Evolutionary conservation across 2,113 vertebrate genomes (phyloP).

Genomic region (Archilochus colubris): DNA sequence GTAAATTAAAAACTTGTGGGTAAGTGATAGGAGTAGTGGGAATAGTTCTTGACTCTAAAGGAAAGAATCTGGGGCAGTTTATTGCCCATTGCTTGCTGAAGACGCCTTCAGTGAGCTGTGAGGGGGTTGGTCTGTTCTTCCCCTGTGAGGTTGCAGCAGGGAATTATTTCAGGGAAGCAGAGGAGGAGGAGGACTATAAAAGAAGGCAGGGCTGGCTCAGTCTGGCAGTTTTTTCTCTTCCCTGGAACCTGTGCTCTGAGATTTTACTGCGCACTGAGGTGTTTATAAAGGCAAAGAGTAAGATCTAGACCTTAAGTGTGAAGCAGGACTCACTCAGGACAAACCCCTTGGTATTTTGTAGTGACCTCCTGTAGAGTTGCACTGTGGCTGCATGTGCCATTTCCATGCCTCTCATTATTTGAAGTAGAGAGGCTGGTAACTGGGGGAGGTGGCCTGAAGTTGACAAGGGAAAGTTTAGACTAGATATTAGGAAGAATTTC

Average conservation of each 20-base stretch:
- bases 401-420: neutral
- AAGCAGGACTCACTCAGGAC: neutral
- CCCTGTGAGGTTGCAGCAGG: neutral
- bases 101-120: neutral
- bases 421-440: neutral
- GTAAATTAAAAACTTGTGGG: constrained; percentile 5
- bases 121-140: neutral
- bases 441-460: neutral
- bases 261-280: neutral
- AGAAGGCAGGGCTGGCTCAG: neutral
- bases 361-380: neutral
- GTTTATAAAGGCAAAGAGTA: neutral
- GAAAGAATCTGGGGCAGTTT: neutral
- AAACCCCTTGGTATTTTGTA: neutral
- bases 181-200: neutral
- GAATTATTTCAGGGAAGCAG: neutral
- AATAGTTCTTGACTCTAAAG: constrained; percentile 8
- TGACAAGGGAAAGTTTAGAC: too few species aligned
- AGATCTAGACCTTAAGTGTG: neutral
- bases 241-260: neutral
- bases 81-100: neutral
- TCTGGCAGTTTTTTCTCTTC: neutral
- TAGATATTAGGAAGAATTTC: too few species aligned
- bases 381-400: too few species aligned
- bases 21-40: neutral